phyloP scores from a whole-genome alignment of 2,113 vertebrate genomes.

The Cairina moschata region DNA sequence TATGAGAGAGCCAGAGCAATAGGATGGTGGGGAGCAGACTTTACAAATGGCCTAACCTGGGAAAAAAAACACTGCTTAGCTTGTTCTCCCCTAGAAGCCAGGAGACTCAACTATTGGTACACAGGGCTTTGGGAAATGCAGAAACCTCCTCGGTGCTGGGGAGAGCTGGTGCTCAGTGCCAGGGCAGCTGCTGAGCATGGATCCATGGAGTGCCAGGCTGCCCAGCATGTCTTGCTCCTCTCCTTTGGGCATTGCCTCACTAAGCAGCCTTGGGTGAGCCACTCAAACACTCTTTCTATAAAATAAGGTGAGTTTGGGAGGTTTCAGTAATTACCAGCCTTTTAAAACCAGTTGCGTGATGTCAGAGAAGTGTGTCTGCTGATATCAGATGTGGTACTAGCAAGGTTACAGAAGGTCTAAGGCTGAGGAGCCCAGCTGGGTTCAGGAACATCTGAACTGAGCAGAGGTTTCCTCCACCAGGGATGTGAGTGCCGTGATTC shows the following conservation, averaged over 20 bases:
- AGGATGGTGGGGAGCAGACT: not conserved
- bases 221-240: not conserved
- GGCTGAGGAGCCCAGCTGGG: not conserved
- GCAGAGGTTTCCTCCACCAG: not conserved
- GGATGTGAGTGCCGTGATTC: rapidly evolving
- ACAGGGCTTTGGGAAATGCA: not conserved
- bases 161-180: not conserved
- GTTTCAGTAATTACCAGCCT: not conserved
- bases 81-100: not conserved
- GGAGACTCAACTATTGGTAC: not conserved
- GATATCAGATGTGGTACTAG: not conserved
- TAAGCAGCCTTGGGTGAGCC: not conserved
- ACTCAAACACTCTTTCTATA: not conserved
- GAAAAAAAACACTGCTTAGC: not conserved
- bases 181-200: rapidly evolving
- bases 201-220: rapidly evolving
- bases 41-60: not conserved
- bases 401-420: not conserved
- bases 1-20: not conserved
- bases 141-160: not conserved
- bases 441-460: not conserved
- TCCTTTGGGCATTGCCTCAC: not conserved
- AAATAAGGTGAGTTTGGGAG: not conserved
- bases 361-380: not conserved
- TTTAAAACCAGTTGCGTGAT: rapidly evolving